Conservation (phyloP, 37 sponge, comb jelly and placozoan genomes). For the Chondrosia reniformis region DNA sequence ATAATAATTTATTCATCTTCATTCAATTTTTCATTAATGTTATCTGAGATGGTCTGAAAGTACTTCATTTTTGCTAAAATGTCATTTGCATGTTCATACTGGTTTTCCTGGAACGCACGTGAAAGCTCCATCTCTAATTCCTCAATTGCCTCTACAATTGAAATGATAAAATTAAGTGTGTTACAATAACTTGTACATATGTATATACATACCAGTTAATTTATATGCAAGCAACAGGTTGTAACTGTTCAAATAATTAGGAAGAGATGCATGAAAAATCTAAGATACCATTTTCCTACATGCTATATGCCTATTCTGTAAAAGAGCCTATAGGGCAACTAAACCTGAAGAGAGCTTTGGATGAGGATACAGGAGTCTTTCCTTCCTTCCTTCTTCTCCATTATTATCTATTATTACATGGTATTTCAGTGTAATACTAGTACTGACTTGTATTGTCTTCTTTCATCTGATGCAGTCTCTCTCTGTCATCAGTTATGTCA, state of each 20-base stretch:
- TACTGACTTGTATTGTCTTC: constrained; percentile 4
- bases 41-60: constrained; percentile 15
- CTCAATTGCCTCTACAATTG: background rate
- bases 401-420: background rate
- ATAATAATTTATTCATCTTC: background rate
- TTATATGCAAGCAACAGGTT: too few species aligned
- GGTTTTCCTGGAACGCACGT: constrained; percentile 10
- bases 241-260: too few species aligned
- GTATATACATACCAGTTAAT: too few species aligned
- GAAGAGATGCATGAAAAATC: too few species aligned
- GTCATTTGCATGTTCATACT: constrained; percentile 41
- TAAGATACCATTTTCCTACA: too few species aligned
- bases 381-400: too few species aligned
- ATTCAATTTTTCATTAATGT: background rate
- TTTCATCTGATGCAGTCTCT: constrained; percentile 8
- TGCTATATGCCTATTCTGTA: too few species aligned
- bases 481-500: background rate
- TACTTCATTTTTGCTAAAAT: constrained; percentile 65
- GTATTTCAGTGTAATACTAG: background rate
- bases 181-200: too few species aligned
- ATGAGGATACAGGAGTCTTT: too few species aligned
- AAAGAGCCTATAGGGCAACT: too few species aligned
- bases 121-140: background rate
- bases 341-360: too few species aligned
- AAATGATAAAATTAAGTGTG: too few species aligned